Conservation (phyloP, 2,113 vertebrate species). For the Suncus etruscus region DNA sequence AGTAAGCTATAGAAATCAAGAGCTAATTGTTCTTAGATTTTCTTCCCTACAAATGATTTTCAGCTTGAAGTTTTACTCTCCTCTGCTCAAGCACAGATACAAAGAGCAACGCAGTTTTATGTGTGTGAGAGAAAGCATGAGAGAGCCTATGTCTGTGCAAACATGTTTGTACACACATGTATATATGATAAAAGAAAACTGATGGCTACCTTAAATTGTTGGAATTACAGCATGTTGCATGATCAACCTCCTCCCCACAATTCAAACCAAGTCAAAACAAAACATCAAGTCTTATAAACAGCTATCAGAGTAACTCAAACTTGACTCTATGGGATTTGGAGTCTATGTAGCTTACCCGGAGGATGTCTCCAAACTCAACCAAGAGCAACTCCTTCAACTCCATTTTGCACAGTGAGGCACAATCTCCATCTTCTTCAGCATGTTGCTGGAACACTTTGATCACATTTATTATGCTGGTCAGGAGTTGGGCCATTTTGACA, state of each 20-base stretch:
- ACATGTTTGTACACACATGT: neutral
- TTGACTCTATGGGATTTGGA: neutral
- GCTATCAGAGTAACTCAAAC: neutral
- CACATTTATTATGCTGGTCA: slow-evolving; percentile 75
- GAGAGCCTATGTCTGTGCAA: neutral
- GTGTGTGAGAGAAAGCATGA: neutral
- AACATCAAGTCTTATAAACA: neutral
- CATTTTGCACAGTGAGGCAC: slow-evolving; percentile 60
- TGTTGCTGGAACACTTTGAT: slow-evolving; percentile 73
- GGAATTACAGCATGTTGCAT: neutral
- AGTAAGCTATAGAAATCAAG: slow-evolving; percentile 21
- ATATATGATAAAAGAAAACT: neutral
- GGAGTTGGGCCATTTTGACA: slow-evolving; percentile 73
- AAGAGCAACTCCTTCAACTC: slow-evolving; percentile 78
- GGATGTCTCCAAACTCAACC: slow-evolving; percentile 75
- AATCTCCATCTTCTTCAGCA: slow-evolving; percentile 54
- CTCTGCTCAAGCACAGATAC: neutral
- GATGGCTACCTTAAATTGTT: slow-evolving; percentile 20
- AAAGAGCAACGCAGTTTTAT: neutral
- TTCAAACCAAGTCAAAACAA: slow-evolving; percentile 15
- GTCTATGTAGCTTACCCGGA: slow-evolving; percentile 68
- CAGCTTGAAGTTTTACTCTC: slow-evolving; percentile 20
- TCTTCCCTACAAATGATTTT: slow-evolving; percentile 39
- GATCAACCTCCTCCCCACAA: neutral
- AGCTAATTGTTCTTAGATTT: neutral